Evolutionary conservation across 2,797 vertebrate species (phyloP).

Genomic region (Hafferia zeledoni): DNA sequence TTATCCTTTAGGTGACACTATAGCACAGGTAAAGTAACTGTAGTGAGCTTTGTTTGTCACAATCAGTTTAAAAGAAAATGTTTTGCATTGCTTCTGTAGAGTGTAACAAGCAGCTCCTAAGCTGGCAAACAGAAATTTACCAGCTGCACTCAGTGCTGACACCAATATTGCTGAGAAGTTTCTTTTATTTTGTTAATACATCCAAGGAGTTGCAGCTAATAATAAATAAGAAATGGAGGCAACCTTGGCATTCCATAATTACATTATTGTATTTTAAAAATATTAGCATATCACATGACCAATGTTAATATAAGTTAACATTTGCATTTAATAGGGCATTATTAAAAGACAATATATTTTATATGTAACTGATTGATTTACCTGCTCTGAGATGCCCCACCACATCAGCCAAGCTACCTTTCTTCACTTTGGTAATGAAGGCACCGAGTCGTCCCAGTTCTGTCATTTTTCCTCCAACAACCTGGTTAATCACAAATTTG

Average conservation of each 20-base stretch:
- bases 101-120: background rate
- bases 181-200: background rate
- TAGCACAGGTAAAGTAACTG: background rate
- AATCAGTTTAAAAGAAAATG: background rate
- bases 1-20: background rate
- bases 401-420: constrained; percentile 96
- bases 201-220: background rate
- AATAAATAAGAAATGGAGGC: background rate
- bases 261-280: background rate
- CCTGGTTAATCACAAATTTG: constrained; percentile 76
- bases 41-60: background rate
- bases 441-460: constrained; percentile 94
- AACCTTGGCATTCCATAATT: background rate
- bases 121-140: background rate
- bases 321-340: background rate
- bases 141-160: background rate
- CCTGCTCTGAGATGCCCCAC: constrained; percentile 97
- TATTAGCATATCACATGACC: background rate
- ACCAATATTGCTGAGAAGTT: background rate
- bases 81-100: background rate
- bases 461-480: constrained; percentile 99
- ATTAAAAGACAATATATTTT: background rate
- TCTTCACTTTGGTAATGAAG: constrained; percentile 99
- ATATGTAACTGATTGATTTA: constrained; percentile 62
- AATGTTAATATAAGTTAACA: background rate